Evolutionary conservation across 2,888 invertebrate species (phyloP), one percentile per base, ranked within the genome.

Genomic region (Philereme transversata): DNA sequence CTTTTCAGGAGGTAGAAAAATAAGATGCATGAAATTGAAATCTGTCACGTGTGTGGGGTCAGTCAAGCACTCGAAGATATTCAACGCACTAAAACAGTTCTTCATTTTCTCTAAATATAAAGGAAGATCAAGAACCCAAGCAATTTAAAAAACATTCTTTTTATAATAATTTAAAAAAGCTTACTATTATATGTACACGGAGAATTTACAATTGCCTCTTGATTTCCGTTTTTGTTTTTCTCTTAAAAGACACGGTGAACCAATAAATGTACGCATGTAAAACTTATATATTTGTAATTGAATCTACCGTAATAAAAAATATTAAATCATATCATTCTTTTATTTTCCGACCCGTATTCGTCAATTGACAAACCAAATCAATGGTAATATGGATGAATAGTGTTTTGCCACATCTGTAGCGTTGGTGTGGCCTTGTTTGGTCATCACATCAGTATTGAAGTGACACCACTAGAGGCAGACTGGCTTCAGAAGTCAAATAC

Each of bases 1-100:
- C 75, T 65, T 88, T 89, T 83, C 89, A 92, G 91, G 90, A 88
- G 88, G 91, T 85, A 84, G 90, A 87, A 92, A 91, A 88, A 81
- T 90, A 86, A 90, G 83, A 78, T 88, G 87, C 89, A 86, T 86
- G 71, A 91, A 89, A 82, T 78, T 80, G 79, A 89, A 85, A 82
- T 91, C 91, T 76, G 87, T 90, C 75, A 86, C 88, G 45, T 91
- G 90, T 68, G 83, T 91, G 70, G 77, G 76, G 68, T 89, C 91
- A 57, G 84, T 84, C 64, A 90, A 89, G 82, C 88, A 88, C 72
- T 83, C 85, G 82, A 90, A 85, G 86, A 90, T 92, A 73, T 86
- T 91, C 79, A 88, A 79, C 82, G 91, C 90, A 81, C 75, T 92
- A 85, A 92, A 90, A 90, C 90, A 90, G 77, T 90, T 89, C 83